Evolutionary conservation across 2,888 invertebrate genomes (phyloP), one percentile per base, ranked within the genome.

Genomic region (Anaspis maculata): DNA sequence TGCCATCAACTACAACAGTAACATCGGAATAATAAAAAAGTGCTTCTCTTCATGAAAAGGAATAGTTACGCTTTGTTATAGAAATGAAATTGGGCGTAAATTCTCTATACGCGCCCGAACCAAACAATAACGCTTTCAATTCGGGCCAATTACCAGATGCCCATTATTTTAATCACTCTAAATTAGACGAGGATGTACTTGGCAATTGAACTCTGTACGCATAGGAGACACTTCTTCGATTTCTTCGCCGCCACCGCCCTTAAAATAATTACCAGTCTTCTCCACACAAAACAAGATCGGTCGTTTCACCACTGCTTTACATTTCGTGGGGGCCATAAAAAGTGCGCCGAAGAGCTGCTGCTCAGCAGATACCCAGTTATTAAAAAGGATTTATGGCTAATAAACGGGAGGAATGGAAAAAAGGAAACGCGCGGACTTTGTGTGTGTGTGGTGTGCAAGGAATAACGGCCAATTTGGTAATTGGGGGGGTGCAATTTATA

Each of bases 121-220:
- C 49, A 38, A 44, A 48, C 56, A 55, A 56, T 56, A 54, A 53
- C 40, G 39, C 41, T 34, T 37, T 48, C 54, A 55, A 57, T 57
- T 57, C 49, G 38, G 43, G 47, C 45, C 56, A 55, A 56, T 56
- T 55, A 54, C 40, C 38, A 42, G n/a, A n/a, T n/a, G n/a, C n/a
- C 49, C 42, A 51, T 54, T 54, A 54, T 50, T 52, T 51, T 52
- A 54, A 52, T 50, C 43, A 46, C 45, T 35, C 40, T 46, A 45
- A 51, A 51, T 51, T 48, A 52, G 40, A 9, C 9, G n/a, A 45
- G 44, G 43, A 43, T 41, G 47, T 45, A 35, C 32, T 39, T 35
- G 32, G 30, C 19, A 30, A 16, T 7, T 11, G 25, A 25, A 15
- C 13, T n/a, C n/a, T n/a, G n/a, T n/a, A 19, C 11, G 16, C 12